phyloP scores from a whole-genome alignment of 2,888 invertebrate species.

The Stenodema calcarata region DNA sequence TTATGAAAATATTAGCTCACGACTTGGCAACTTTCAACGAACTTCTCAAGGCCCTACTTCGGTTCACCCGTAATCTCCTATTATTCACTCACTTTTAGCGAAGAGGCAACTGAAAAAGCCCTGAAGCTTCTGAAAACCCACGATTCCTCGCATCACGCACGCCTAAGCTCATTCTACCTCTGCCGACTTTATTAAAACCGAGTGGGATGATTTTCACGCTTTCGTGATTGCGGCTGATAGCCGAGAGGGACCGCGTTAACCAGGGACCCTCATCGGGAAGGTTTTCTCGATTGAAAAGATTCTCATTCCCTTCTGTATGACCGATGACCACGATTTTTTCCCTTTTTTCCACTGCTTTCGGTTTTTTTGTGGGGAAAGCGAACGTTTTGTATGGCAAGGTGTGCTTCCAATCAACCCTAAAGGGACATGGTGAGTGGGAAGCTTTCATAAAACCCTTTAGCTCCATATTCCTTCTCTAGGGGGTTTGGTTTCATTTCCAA shows the following conservation, averaged over 20 bases:
- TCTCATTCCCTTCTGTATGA: background rate
- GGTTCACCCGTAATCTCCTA: background rate
- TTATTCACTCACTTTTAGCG: background rate
- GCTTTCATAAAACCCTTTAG: too few relatives aligned
- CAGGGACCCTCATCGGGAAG: background rate
- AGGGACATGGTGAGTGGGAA: too few relatives aligned
- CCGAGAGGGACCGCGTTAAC: background rate
- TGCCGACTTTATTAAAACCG: background rate
- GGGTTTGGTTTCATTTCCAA: too few relatives aligned
- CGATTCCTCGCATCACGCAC: background rate
- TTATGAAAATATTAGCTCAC: background rate
- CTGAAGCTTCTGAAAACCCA: background rate
- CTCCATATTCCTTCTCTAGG: too few relatives aligned
- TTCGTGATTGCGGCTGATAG: background rate
- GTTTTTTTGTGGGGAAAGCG: background rate
- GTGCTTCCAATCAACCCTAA: too few relatives aligned
- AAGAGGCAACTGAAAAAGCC: background rate
- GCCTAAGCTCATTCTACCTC: background rate
- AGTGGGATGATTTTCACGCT: background rate
- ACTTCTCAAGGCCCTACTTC: too few relatives aligned
- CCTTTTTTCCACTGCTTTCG: background rate
- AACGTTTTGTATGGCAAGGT: background rate
- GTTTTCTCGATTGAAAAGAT: background rate
- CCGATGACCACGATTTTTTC: background rate
- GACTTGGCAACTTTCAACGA: background rate